These are phyloP conservation scores for Dolichallabes microphthalmus DNA, from an alignment of 2,113 vertebrate genomes.

Conservation along the genomic window DNA sequence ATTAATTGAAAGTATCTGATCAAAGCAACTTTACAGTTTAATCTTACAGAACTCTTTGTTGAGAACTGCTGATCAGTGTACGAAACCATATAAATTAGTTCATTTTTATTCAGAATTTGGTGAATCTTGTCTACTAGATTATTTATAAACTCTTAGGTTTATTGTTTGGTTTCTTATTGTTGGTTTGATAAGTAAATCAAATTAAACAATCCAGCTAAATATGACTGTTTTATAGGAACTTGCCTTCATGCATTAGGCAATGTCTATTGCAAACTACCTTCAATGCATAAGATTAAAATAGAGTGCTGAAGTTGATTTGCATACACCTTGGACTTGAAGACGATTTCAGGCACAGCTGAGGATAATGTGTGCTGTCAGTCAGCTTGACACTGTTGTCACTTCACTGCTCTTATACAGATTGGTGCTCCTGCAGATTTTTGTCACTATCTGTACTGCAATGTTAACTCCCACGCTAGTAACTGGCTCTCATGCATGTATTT, in stretches of 20 bases:
- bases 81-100: not conserved
- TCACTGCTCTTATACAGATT: not conserved
- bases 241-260: not conserved
- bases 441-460: not conserved
- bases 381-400: not conserved
- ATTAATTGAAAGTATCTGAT: not conserved
- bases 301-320: not conserved
- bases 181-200: not conserved
- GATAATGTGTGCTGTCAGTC: conserved; percentile 7
- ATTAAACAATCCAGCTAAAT: not conserved
- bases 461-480: not conserved
- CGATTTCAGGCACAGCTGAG: not conserved
- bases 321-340: not conserved
- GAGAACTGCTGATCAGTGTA: not conserved
- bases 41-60: not conserved
- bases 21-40: not conserved
- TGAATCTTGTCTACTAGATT: not conserved
- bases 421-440: not conserved
- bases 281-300: not conserved
- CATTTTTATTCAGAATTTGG: not conserved
- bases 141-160: not conserved
- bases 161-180: not conserved
- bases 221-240: not conserved
- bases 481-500: not conserved
- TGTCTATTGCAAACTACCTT: not conserved